A percentile compares a stretch with the other conserved stretches of the same genome.
These are phyloP conservation scores for Alosa alosa DNA, from an alignment of 2,113 vertebrate species.

Conservation along the genomic window DNA sequence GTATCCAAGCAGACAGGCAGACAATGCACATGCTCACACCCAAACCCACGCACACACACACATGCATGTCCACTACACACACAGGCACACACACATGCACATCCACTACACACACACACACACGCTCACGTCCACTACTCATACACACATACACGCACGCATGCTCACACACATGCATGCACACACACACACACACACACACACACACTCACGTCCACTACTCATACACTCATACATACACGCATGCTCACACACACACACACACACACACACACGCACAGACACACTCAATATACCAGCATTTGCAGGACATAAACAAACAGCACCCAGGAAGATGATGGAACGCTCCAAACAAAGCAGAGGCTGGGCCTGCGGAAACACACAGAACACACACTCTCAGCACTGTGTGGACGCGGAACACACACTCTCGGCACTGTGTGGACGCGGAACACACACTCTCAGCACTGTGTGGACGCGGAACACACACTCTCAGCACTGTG, in stretches of 20 bases:
- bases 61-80: not conserved
- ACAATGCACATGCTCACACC: not conserved
- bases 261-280: conserved; percentile 2
- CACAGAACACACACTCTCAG: not conserved
- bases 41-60: not conserved
- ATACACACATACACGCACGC: not conserved
- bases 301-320: not conserved
- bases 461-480: no score
- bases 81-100: not conserved
- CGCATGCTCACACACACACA: not conserved
- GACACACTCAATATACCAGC: not conserved
- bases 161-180: not conserved
- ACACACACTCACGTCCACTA: not conserved
- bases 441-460: not conserved
- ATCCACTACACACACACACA: not conserved
- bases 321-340: not conserved
- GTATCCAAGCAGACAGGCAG: not conserved
- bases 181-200: not conserved
- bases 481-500: not conserved
- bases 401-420: no score
- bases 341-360: not conserved
- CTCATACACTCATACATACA: not conserved
- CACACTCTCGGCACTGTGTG: not conserved
- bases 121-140: not conserved
- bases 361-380: not conserved